These are phyloP conservation scores for Odobenus rosmarus DNA, from an alignment of 2,113 vertebrate genomes.

Conservation along the genomic window DNA sequence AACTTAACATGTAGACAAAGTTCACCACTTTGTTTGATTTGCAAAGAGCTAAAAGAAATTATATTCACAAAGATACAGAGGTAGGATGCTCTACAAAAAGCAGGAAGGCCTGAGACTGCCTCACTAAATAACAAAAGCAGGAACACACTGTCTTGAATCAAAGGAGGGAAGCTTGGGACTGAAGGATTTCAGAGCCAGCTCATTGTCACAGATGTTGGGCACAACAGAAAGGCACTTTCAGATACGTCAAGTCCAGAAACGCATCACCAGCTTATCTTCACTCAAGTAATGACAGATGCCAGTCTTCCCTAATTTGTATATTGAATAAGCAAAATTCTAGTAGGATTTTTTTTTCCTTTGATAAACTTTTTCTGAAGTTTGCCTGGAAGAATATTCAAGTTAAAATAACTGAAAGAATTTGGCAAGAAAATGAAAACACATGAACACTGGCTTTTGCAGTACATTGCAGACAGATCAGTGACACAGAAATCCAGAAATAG, in stretches of 20 bases:
- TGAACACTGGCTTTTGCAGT: background rate
- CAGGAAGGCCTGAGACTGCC: background rate
- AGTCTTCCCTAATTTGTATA: background rate
- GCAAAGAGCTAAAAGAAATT: background rate
- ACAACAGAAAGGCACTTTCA: background rate
- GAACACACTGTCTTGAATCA: background rate
- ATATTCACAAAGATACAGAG: background rate
- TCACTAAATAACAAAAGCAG: background rate
- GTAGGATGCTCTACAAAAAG: background rate
- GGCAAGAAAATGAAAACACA: background rate
- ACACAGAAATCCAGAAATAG: background rate
- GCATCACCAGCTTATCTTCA: background rate
- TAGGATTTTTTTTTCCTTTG: background rate
- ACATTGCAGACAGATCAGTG: background rate
- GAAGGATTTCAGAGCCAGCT: background rate
- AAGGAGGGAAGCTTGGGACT: background rate
- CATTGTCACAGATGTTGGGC: background rate
- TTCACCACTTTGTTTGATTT: background rate
- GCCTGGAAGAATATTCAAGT: background rate
- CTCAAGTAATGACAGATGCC: background rate
- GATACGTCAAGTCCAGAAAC: background rate
- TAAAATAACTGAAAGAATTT: background rate
- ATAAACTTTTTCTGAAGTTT: conserved; percentile 30
- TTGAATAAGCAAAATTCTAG: background rate
- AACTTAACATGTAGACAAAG: background rate